Conservation (phyloP, 2,888 invertebrate genomes). For the Liposcelis brunnea region DNA sequence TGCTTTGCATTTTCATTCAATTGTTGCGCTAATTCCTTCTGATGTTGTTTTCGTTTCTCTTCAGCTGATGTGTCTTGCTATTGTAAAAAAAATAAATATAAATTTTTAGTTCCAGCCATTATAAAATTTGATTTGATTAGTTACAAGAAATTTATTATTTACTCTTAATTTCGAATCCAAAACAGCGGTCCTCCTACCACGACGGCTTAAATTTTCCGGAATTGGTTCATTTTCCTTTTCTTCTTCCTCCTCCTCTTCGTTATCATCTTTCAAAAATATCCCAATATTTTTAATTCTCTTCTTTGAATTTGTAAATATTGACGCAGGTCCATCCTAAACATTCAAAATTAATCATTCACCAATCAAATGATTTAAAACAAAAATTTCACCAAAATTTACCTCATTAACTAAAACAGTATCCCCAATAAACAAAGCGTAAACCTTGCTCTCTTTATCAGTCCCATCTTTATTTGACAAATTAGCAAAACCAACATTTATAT, state of each 20-base stretch:
- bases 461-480: conserved; percentile 68
- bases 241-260: conserved; percentile 65
- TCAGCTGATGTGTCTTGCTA: conserved; percentile 52
- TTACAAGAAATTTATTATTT: too few relatives aligned
- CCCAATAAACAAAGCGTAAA: conserved; percentile 85
- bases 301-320: conserved; percentile 76
- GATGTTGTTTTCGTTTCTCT: conserved; percentile 92
- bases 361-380: too few relatives aligned
- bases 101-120: too few relatives aligned
- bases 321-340: conserved; percentile 49
- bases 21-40: conserved; percentile 78
- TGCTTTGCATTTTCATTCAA: conserved; percentile 88
- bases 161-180: conserved; percentile 78
- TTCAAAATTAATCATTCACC: too few relatives aligned
- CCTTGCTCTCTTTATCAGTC: conserved; percentile 72
- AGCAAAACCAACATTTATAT: conserved; percentile 82
- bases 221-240: conserved; percentile 61
- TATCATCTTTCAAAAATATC: conserved; percentile 83
- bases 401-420: conserved; percentile 95
- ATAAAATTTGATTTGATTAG: too few relatives aligned
- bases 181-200: conserved; percentile 75
- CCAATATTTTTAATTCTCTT: conserved; percentile 92
- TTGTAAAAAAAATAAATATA: conserved; percentile 22
- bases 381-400: conserved; percentile 29
- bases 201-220: conserved; percentile 42